Evolutionary conservation across 2,113 vertebrate species (phyloP).

Genomic region (Pygoscelis adeliae): DNA sequence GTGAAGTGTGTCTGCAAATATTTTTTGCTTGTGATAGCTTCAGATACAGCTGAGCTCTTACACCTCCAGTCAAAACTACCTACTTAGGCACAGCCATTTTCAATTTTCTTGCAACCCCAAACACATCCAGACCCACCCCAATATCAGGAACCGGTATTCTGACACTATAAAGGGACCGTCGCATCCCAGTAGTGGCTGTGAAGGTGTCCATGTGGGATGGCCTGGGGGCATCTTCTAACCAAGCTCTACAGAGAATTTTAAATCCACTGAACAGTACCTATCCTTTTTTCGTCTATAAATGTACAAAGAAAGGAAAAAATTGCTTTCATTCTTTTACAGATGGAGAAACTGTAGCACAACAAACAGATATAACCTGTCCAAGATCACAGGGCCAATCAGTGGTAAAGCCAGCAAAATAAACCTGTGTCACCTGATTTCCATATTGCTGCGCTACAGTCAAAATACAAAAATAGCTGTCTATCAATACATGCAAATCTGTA

Average conservation of each 20-base stretch:
- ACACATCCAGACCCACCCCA: not conserved
- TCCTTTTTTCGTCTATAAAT: not conserved
- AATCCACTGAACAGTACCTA: not conserved
- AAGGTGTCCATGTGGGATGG: not conserved
- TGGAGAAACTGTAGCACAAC: not conserved
- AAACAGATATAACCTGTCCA: not conserved
- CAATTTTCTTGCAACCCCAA: not conserved
- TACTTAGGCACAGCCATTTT: not conserved
- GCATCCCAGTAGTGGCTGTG: not conserved
- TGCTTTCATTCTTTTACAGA: not conserved
- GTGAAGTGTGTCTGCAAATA: not conserved
- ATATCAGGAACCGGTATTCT: not conserved
- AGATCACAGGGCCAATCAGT: not conserved
- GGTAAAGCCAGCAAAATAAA: not conserved
- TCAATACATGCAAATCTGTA: not conserved
- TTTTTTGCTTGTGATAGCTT: not conserved
- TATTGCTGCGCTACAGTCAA: not conserved
- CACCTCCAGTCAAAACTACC: not conserved
- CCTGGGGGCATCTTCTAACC: not conserved
- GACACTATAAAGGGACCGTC: not conserved
- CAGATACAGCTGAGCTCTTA: not conserved
- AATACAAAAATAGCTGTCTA: not conserved
- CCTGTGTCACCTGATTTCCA: not conserved
- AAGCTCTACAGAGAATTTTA: not conserved
- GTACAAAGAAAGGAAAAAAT: not conserved